phyloP scores from a whole-genome alignment of 2,113 vertebrate genomes.

The Vicugna pacos region DNA sequence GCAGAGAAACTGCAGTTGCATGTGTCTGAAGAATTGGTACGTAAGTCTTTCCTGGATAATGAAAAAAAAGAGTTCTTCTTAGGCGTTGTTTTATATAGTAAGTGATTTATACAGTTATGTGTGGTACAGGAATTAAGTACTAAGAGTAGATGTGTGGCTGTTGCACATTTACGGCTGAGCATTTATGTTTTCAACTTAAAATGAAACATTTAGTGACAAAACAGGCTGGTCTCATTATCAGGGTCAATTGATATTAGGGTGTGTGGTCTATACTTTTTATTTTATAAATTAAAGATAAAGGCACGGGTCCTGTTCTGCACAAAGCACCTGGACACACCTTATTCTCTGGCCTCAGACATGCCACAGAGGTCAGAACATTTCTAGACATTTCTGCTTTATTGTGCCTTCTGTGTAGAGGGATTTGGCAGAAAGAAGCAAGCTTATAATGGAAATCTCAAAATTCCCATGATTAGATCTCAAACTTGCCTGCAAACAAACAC shows the following conservation, averaged over 20 bases:
- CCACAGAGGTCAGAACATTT: background rate
- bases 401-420: background rate
- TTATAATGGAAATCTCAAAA: background rate
- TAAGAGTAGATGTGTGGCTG: background rate
- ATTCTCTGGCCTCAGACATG: background rate
- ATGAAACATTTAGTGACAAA: background rate
- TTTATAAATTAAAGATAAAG: background rate
- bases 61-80: slow-evolving; percentile 11
- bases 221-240: background rate
- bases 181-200: slow-evolving; percentile 35
- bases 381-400: background rate
- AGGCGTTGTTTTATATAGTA: background rate
- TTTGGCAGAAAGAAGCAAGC: background rate
- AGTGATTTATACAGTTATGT: background rate
- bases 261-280: background rate
- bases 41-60: background rate
- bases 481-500: background rate
- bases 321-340: background rate
- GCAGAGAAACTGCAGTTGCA: background rate
- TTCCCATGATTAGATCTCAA: background rate
- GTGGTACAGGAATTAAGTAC: background rate
- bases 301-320: background rate
- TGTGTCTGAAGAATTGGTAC: background rate
- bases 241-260: background rate
- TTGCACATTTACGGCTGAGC: background rate